Base-by-base conservation (phyloP, 2,797 vertebrate genomes). In the Xiphorhynchus erythropygius region DNA sequence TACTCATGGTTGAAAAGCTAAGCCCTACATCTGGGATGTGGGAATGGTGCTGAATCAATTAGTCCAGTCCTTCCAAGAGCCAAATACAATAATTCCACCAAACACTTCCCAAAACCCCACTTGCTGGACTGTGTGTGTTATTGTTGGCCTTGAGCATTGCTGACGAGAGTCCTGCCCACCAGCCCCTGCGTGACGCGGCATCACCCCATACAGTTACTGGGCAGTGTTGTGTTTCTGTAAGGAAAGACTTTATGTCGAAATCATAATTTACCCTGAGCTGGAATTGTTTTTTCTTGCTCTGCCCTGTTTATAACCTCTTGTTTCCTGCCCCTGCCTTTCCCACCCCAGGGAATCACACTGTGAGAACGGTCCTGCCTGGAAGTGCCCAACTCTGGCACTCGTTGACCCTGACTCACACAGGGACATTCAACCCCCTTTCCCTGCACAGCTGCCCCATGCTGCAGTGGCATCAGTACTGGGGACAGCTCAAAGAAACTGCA, bases 281-380 rank as follows among this genome's bases (percentile, higher is more conserved):
- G 65, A 68, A 75, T 84, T 90, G 75, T 41, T 70, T 70, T 67
- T 39, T 27, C 9, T 46, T 85, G 18, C 53, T 74, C 49, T 65
- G 14, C 65, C 53, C 77, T 86, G 57, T 93, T 94, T 77, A 50
- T 90, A 88, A 44, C 18, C 46, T 22, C 42, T n/a, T 32, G 16
- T 77, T 91, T 91, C 91, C 89, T 77, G 80, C 35, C 39, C 9
- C 33, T 79, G 87, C 68, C 39, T 84, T 81, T 90, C 91, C 83
- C 91, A 81, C 49, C 25, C 2, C 15, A 4, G 73, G 87, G 76
- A 91, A 18, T 32, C 0, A 5, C 57, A 55, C 33, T 4, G 6
- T 90, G 87, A 70, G 94, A 85, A 80, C 0, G 0, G n/a, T 23
- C 59, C 86, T 76, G 89, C 67, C 67, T 37, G 62, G 67, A 50